Evolutionary conservation across 2,797 vertebrate species (phyloP), one percentile per base, ranked within the genome.

Genomic region (Syncerus caffer): DNA sequence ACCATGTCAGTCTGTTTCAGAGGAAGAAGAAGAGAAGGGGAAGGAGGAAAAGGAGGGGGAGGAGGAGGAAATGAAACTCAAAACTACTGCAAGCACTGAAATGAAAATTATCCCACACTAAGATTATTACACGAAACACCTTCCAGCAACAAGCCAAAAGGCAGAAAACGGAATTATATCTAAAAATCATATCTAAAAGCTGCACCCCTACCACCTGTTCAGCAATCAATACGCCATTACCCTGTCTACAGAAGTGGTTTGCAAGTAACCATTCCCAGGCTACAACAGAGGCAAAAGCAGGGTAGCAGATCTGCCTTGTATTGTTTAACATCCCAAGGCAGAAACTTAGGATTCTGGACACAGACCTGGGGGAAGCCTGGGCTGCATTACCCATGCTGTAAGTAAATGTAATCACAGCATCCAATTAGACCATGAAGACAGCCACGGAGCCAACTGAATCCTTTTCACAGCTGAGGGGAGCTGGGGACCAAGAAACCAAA

Each of bases 91-190:
- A 98, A 97, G 87, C 74, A 96, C 4, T 97, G 82, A 98, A 97
- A 98, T 98, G 95, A 98, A 96, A 97, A 96, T 97, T 97, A 98
- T 97, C 89, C 92, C 58, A 92, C 97, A 97, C 97, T 97, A 94
- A 98, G 97, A 96, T 98, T 90, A 92, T 8, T 6, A 74, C 79
- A 98, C 86, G 90, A 97, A 98, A 98, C 94, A 83, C 85, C 95
- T 97, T 97, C 95, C 90, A 97, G 82, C 96, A 96, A 98, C 42
- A 96, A 98, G 85, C 67, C 97, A 84, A 98, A 96, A 90, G 90
- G 93, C 92, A 97, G 80, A 98, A 98, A 98, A 89, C 51, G 88
- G 92, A 98, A 98, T 98, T 98, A 97, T 91, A 97, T 94, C 97
- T 97, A 97, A 98, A 98, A 98, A 97, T 96, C 96, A 31, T 62